These are phyloP conservation scores for Spilarctia lutea DNA, from an alignment of 2,888 invertebrate species.

Conservation along the genomic window DNA sequence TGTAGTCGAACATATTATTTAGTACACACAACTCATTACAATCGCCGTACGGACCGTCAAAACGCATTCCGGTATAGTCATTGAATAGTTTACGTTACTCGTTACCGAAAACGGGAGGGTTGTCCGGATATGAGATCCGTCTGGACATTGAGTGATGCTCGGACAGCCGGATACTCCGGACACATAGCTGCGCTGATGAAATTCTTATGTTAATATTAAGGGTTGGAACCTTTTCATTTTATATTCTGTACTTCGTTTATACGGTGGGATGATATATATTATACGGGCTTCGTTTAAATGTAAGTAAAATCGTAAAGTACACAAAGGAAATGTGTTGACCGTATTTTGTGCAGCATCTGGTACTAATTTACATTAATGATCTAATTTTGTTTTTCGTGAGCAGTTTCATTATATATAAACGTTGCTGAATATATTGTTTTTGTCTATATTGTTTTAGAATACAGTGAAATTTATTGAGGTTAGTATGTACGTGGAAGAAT, in stretches of 20 bases:
- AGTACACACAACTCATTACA: constrained; percentile 19
- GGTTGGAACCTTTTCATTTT: constrained; percentile 44
- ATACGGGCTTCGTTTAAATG: constrained; percentile 15
- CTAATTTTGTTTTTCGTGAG: constrained; percentile 18
- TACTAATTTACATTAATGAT: constrained; percentile 5
- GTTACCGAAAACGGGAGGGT: constrained; percentile 48
- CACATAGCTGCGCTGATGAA: constrained; percentile 46
- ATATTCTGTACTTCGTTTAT: constrained; percentile 28
- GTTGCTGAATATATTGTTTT: not conserved
- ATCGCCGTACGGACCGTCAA: constrained; percentile 16
- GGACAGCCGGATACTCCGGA: constrained; percentile 35
- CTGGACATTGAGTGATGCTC: constrained; percentile 58
- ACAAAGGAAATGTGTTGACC: constrained; percentile 11
- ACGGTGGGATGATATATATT: constrained; percentile 18
- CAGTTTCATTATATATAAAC: not conserved
- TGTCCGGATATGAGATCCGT: constrained; percentile 59
- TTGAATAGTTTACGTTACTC: constrained; percentile 53
- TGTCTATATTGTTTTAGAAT: not conserved
- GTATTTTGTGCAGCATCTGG: not conserved
- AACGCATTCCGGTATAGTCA: constrained; percentile 31
- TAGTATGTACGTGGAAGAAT: not conserved
- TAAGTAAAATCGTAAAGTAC: constrained; percentile 18
- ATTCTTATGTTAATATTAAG: constrained; percentile 57
- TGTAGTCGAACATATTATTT: constrained; percentile 9
- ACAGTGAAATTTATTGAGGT: not conserved